Evolutionary conservation across 2,888 invertebrate genomes (phyloP).

Genomic region (Dryomyza anilis): DNA sequence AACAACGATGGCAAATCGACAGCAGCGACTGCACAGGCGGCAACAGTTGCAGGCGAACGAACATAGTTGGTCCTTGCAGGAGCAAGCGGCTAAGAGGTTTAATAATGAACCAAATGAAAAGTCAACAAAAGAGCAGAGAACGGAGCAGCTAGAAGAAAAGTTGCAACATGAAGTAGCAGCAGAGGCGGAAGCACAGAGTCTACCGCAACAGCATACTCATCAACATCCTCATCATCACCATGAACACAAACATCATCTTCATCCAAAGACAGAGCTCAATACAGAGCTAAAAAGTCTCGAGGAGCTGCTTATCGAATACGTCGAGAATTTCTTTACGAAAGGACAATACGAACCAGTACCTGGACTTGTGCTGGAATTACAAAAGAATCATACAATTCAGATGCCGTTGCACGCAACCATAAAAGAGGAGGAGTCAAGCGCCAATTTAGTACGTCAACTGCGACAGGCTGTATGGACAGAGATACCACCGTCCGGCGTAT

Average conservation of each 20-base stretch:
- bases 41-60: background rate
- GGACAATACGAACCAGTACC: conserved; percentile 50
- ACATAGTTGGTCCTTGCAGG: too few species aligned
- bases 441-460: conserved; percentile 48
- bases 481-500: background rate
- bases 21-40: background rate
- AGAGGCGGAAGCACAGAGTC: background rate
- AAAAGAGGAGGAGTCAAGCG: conserved; percentile 63
- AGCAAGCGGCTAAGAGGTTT: too few species aligned
- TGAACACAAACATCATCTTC: background rate
- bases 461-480: conserved; percentile 35
- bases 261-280: background rate
- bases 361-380: conserved; percentile 48
- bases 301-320: conserved; percentile 49
- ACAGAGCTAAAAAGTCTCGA: conserved; percentile 48
- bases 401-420: background rate
- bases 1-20: conserved; percentile 28
- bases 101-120: background rate
- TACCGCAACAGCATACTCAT: background rate
- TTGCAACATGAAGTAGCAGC: too few species aligned
- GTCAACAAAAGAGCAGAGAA: background rate
- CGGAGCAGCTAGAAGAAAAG: background rate
- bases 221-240: background rate
- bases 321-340: conserved; percentile 47
- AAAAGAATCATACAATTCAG: conserved; percentile 41